Evolutionary conservation across 2,113 vertebrate species (phyloP).

Genomic region (Ceyx cyanopectus): DNA sequence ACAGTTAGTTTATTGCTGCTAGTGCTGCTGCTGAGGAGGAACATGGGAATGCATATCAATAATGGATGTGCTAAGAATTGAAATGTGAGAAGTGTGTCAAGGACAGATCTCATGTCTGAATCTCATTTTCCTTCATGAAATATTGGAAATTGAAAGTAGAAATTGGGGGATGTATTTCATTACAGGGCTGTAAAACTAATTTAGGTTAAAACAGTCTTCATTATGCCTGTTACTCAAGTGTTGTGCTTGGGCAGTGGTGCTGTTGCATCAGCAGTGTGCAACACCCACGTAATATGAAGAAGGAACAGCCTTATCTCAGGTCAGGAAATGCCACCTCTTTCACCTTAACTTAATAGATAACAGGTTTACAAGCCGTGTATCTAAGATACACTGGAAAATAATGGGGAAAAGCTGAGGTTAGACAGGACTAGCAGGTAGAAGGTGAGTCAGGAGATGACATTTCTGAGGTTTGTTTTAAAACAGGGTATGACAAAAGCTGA

Average conservation of each 20-base stretch:
- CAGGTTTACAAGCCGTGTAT: neutral
- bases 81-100: neutral
- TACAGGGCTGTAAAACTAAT: neutral
- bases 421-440: neutral
- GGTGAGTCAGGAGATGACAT: slow-evolving; percentile 6
- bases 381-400: neutral
- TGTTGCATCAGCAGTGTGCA: accelerated
- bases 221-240: neutral
- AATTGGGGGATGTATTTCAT: neutral
- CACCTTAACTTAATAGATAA: neutral
- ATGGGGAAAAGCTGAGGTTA: neutral
- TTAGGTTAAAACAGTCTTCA: neutral
- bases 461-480: slow-evolving; percentile 45
- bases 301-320: neutral
- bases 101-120: neutral
- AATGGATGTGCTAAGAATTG: neutral
- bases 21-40: neutral
- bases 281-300: neutral
- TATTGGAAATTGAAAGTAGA: neutral
- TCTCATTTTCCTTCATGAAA: neutral
- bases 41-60: neutral
- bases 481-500: neutral
- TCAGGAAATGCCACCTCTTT: neutral
- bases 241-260: neutral
- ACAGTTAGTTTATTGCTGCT: neutral